A percentile compares a stretch with the other conserved stretches of the same genome.
phyloP scores from a whole-genome alignment of 2,797 vertebrate genomes.

The Tenualosa thibaudeaui region DNA sequence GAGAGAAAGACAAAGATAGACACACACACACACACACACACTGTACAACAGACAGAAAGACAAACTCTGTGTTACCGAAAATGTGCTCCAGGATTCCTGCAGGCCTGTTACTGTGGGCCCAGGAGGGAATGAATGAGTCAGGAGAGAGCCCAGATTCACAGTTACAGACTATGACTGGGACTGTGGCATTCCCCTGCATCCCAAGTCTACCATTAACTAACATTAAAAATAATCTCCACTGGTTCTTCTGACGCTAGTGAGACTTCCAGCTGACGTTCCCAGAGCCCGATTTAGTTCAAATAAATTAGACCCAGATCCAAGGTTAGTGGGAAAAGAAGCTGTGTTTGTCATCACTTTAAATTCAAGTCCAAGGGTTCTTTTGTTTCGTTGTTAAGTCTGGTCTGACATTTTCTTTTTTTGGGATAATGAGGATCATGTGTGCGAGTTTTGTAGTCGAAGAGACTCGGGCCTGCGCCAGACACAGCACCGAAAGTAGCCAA shows the following conservation, averaged over 20 bases:
- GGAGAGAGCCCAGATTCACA: background rate
- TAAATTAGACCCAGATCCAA: background rate
- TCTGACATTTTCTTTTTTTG: constrained; percentile 20
- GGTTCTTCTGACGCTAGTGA: background rate
- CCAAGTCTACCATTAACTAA: constrained; percentile 1
- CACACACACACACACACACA: background rate
- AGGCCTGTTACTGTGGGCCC: background rate
- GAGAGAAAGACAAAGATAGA: background rate
- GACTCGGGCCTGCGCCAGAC: constrained; percentile 6
- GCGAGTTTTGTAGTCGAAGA: constrained; percentile 31
- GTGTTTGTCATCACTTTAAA: background rate
- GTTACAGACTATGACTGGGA: background rate
- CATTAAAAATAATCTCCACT: background rate
- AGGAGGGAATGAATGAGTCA: background rate
- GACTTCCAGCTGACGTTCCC: background rate
- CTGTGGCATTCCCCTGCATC: background rate
- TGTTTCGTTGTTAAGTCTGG: constrained; percentile 55
- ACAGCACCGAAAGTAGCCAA: background rate
- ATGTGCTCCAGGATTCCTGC: background rate
- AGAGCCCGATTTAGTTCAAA: background rate
- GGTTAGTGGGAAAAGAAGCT: background rate
- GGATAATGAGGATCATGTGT: constrained; percentile 30
- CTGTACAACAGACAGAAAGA: background rate
- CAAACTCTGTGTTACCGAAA: background rate
- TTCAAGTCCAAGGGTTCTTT: background rate